Evolutionary conservation across 2,888 invertebrate genomes (phyloP), one percentile per base, ranked within the genome.

Genomic region (Drosophila mimica): DNA sequence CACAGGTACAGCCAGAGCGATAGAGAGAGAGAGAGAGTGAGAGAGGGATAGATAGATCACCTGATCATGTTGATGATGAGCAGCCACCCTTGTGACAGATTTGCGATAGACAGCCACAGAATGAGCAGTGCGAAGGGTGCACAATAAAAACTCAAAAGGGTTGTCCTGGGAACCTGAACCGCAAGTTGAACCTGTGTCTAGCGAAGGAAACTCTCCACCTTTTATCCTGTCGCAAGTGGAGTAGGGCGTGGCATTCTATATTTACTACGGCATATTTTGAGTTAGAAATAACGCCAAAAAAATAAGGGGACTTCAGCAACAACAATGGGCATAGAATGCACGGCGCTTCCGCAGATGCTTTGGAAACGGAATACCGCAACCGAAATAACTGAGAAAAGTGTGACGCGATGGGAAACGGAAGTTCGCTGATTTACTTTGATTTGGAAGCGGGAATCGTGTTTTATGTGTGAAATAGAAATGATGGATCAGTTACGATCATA

Each of bases 271-370:
- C 60, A 70, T 51, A 31, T 84, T 79, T 83, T 83, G 78, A 83
- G 83, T 51, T 82, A 78, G 76, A 88, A 88, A 83, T 58, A 76
- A 64, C 52, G 48, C 58, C 9, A 51, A 75, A 75, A 78, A 64
- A 61, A 34, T 25, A 33, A 36, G 30, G 13, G n/a, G 11, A 33
- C 13, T 36, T 48, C 25, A 28, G 34, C n/a, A 70, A 36, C 20
- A 43, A 33, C 13, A 38, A 33, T 7, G 13, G 31, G 25, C 13
- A 68, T 46, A 20, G 48, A 65, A 51, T 33, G n/a, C 9, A 40
- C 53, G 63, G 61, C 60, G 80, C 80, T 80, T 80, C 78, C 72
- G 78, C 69, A 66, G 72, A 61, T 68, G 34, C 68, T 72, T 80
- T 82, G 63, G 57, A 65, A 77, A 66, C 69, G 62, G 57, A 85